A percentile compares a stretch with the other conserved stretches of the same genome.
These are phyloP conservation scores for Xanthorhoe designata DNA, from an alignment of 2,888 invertebrate species.

Conservation along the genomic window DNA sequence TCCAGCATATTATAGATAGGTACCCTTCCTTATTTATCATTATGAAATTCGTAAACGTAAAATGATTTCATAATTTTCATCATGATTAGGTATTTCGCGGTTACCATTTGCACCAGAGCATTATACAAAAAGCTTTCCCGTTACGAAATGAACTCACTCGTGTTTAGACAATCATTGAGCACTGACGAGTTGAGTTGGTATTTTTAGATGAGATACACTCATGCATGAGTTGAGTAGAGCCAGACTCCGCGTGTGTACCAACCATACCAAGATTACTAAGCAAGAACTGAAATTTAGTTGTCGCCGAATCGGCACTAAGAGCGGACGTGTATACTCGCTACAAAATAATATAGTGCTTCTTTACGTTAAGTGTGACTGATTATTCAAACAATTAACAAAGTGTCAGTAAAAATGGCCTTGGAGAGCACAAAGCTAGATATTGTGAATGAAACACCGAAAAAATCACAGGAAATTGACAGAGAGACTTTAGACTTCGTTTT, in stretches of 20 bases:
- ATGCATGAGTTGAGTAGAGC: conserved; percentile 50
- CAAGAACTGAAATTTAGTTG: conserved; percentile 9
- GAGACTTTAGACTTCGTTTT: conserved; percentile 69
- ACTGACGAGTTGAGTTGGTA: conserved; percentile 43
- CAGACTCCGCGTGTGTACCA: conserved; percentile 6
- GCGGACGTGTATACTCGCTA: conserved; percentile 2
- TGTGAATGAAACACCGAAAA: conserved; percentile 53
- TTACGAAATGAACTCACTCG: conserved; percentile 14
- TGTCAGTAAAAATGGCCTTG: conserved; percentile 45
- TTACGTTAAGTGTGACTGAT: conserved; percentile 1
- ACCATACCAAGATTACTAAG: not conserved
- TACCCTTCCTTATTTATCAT: no score
- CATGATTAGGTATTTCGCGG: not conserved
- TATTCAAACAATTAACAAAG: conserved; percentile 4
- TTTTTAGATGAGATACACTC: conserved; percentile 61
- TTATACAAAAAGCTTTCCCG: conserved; percentile 3
- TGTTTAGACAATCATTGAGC: conserved; percentile 6
- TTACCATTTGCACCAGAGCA: not conserved
- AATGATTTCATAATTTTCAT: not conserved
- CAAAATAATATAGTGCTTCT: conserved; percentile 6
- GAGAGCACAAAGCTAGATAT: conserved; percentile 53
- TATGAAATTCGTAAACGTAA: not conserved
- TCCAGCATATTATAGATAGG: no score
- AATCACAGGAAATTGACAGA: conserved; percentile 47
- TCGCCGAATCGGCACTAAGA: not conserved